These are phyloP conservation scores for Artibeus jamaicensis DNA, from an alignment of 2,797 vertebrate species.

Conservation along the genomic window DNA sequence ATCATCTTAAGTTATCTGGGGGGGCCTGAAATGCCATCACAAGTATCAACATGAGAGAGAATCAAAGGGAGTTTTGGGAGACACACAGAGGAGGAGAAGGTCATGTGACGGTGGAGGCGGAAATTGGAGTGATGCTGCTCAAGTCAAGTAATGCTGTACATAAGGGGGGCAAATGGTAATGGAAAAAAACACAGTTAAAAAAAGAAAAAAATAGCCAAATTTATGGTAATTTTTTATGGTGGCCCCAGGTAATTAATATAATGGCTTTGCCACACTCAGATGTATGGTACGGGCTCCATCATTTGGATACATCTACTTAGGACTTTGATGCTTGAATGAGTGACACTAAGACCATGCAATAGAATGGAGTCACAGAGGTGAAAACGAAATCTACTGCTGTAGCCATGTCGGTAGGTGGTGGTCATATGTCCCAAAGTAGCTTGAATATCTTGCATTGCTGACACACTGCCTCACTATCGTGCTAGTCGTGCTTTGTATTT, in stretches of 20 bases:
- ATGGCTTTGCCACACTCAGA: background rate
- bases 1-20: background rate
- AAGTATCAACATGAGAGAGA: background rate
- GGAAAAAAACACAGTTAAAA: background rate
- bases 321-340: background rate
- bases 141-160: background rate
- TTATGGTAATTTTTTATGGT: background rate
- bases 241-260: background rate
- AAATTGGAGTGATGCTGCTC: background rate
- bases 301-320: background rate
- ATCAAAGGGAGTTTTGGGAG: background rate
- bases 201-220: background rate
- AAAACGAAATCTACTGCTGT: background rate
- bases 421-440: background rate
- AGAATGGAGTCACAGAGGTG: background rate
- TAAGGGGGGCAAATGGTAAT: background rate
- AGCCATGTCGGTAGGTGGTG: background rate
- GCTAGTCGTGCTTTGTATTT: background rate
- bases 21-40: background rate
- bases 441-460: background rate
- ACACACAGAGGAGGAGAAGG: background rate
- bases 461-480: background rate
- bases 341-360: background rate
- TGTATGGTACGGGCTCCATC: background rate
- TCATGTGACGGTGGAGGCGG: background rate